Evolutionary conservation across 2,797 vertebrate genomes (phyloP), one percentile per base, ranked within the genome.

Genomic region (Eulemur albifrons): DNA sequence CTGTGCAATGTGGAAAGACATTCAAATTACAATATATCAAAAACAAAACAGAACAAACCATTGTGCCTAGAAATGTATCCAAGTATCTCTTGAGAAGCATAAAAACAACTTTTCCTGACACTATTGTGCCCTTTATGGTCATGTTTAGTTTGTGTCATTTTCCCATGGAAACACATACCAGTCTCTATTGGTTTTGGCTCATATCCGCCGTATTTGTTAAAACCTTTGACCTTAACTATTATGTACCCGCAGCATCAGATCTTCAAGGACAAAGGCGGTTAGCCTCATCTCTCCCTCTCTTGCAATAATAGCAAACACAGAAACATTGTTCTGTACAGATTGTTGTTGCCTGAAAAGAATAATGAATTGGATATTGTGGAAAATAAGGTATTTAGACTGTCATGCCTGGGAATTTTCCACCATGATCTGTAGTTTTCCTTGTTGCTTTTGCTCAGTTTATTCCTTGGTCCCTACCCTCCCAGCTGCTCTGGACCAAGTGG

Each of bases 41-140:
- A 85, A 88, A 17, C 57, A 59, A 45, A 94, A 67, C 25, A 85
- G 52, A 79, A 18, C 38, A 52, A 83, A 43, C 86, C 54, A 32
- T n/a, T 43, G 23, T 90, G 48, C 35, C 43, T 52, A 70, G 40
- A 32, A 59, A 52, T 57, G 45, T 77, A 40, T 69, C n/a, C 54
- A 82, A 92, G 63, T 59, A 85, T 27, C 63, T 76, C 88, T 48
- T 76, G 85, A 86, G 91, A 89, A 48, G 48, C 59, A 45, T 88
- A 79, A 94, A 95, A 89, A 50, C 79, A 86, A 72, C 25, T 89
- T 92, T 91, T 79, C 59, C 67, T 69, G 89, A 81, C 35, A 57
- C 43, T 35, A 38, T 73, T 84, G 59, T 88, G 21, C 38, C 40
- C 52, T 87, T 67, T 76, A 11, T 54, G 32, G 20, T 35, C 2